Base-by-base conservation (phyloP, 2,113 vertebrate species). In the Prunella fulvescens region DNA sequence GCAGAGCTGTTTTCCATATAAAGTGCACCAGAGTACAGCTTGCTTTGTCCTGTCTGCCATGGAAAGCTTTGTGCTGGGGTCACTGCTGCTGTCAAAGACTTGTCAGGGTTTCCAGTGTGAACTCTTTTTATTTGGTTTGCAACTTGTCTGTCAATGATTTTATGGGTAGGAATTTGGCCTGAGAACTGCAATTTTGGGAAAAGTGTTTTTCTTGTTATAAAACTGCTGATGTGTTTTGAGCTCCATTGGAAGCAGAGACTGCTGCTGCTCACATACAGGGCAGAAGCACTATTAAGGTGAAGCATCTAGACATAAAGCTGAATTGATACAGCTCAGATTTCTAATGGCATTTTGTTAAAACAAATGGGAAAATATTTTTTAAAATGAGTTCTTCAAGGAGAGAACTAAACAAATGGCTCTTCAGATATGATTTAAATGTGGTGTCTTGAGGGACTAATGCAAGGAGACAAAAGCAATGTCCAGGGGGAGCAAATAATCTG, bases 41-140 rank as follows among this genome's bases (percentile, higher is more conserved):
- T 86, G 82, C 85, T 80, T 89, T 48, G 73, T 96, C 92, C 95
- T 95, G 40, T 88, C 97, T 97, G 94, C 94, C 93, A 28, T 86
- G 91, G 93, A 93, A 83, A 86, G 82, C 94, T 22, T 60, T 73
- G 81, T 90, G 92, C 39, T 51, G 20, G 35, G 69, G 56, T 65
- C 76, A 28, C 47, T 62, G 92, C 62, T 67, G 51, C 95, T 88
- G 92, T 71, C 77, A 87, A 67, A 76, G 67, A 58, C 81, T 67
- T 90, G 84, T 96, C 97, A 92, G 84, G 5, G 6, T 93, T 95
- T 89, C 76, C 84, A 70, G 33, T 77, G 69, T 67, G 57, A 69
- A 2, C 66, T 77, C 65, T 60, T 40, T 70, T 14, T 62, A 74
- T 74, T 80, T 44, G 81, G 40, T 61, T 94, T 77, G 56, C 54